Percentiles rank a stretch among this genome's conserved stretches.
Evolutionary conservation across 2,888 invertebrate species (phyloP).

Genomic region (Reticulitermes lucifugus): DNA sequence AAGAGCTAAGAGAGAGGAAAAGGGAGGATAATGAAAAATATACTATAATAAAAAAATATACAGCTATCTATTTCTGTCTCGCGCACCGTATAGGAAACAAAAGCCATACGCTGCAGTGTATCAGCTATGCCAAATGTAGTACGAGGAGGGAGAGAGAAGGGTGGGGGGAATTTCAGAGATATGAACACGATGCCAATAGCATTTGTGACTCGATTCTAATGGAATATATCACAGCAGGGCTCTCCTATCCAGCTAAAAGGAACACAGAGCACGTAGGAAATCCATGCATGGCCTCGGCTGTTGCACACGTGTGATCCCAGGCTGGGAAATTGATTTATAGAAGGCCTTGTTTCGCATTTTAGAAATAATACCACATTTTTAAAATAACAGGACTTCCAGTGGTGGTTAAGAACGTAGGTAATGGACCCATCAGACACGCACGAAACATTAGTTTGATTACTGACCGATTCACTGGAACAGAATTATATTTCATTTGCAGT

Average conservation of each 20-base stretch:
- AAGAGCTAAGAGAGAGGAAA: not conserved
- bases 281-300: not conserved
- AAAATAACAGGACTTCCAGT: too few species aligned
- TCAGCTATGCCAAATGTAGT: constrained; percentile 31
- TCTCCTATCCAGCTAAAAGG: constrained; percentile 17
- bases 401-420: too few species aligned
- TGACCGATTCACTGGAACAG: too few species aligned
- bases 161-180: not conserved
- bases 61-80: not conserved
- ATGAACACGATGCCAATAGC: constrained; percentile 38
- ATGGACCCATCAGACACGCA: too few species aligned
- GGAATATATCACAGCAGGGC: constrained; percentile 37
- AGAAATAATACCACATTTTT: too few species aligned
- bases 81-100: constrained; percentile 7
- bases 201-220: constrained; percentile 40
- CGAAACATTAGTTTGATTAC: too few species aligned
- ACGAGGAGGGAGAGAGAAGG: not conserved
- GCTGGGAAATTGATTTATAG: too few species aligned
- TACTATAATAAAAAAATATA: constrained; percentile 24
- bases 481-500: too few species aligned
- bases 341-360: too few species aligned
- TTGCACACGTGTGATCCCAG: not conserved
- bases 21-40: constrained; percentile 19
- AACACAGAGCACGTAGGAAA: constrained; percentile 25
- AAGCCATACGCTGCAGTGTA: constrained; percentile 5